Evolutionary conservation across 64 coral and sea anemone genomes (phyloP).

Genomic region (Montipora cactus): DNA sequence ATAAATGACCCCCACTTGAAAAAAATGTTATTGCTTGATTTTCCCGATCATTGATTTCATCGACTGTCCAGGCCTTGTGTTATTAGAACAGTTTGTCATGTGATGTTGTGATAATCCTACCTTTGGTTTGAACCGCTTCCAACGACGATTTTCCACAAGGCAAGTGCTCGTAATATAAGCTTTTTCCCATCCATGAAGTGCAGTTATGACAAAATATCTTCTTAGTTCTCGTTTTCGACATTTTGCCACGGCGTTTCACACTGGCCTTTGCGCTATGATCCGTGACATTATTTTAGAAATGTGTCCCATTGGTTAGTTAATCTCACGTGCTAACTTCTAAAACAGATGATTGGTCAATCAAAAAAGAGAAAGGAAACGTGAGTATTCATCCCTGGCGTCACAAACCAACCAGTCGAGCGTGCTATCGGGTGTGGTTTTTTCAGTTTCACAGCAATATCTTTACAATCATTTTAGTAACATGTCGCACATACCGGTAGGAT

Average conservation of each 20-base stretch:
- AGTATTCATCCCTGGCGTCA: neutral
- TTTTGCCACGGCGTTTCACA: neutral
- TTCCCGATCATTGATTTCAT: neutral
- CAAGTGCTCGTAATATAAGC: slow-evolving; percentile 49
- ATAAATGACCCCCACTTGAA: too few relatives aligned
- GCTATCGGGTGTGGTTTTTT: neutral
- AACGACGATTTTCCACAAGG: slow-evolving; percentile 24
- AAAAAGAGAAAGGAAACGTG: neutral
- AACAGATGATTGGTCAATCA: neutral
- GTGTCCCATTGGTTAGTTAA: neutral
- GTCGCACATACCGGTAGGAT: neutral
- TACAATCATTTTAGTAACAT: neutral
- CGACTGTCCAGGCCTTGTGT: neutral
- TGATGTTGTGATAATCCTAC: neutral
- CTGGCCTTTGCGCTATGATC: neutral
- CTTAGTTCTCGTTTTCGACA: neutral
- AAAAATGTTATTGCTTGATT: neutral
- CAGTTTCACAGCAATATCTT: neutral
- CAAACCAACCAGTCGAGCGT: neutral
- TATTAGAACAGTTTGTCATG: neutral
- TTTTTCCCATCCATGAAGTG: slow-evolving; percentile 26
- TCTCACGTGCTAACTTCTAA: neutral
- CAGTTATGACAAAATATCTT: slow-evolving; percentile 49
- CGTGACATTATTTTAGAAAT: neutral
- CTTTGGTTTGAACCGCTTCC: neutral